Base-by-base conservation (phyloP, 92 coral and sea anemone species). In the Phenganax marumi region DNA sequence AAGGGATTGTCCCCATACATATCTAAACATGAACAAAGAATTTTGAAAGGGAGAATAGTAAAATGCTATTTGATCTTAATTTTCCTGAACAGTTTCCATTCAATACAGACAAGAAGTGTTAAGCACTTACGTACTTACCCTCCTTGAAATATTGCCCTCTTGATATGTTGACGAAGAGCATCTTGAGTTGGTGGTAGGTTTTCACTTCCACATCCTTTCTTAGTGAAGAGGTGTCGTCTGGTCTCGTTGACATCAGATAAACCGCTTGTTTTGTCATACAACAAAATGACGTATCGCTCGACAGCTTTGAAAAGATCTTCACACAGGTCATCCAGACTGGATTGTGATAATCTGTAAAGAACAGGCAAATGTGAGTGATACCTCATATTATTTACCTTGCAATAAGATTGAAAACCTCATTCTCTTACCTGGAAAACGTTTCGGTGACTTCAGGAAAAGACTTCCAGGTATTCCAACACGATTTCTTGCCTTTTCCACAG, bases 401-500 rank as follows among this genome's bases (percentile, higher is more conserved):
- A 56, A 19, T 14, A 14, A 56, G 21, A 14, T 26, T 26, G 21
- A 25, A 9, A 46, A 17, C 49, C 48, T 68, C 16, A 10, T 18
- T 11, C 17, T 43, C 25, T 22, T 70, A 70, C 75, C 75, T 70
- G 26, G 51, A 25, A 68, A 81, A 81, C 51, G 85, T 73, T 23
- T 81, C 84, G 14, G 58, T 65, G 61, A 66, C 19, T 18, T 68
- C 77, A 60, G 77, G 71, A 60, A 48, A 68, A 25, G 76, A 22
- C 51, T 81, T 81, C 77, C 77, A 81, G 71, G 85, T 68, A 23
- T 81, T 68, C 85, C 71, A 81, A 52, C 63, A 70, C 22, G 77
- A 21, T 50, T 52, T 81, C 76, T 81, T 81, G 33, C 85, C 85
- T 81, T 68, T 68, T 12, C 85, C 85, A 68, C 71, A 68, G 52